These are phyloP conservation scores for Petrolisthes manimaculis DNA, from an alignment of 2,888 invertebrate species.

Conservation along the genomic window DNA sequence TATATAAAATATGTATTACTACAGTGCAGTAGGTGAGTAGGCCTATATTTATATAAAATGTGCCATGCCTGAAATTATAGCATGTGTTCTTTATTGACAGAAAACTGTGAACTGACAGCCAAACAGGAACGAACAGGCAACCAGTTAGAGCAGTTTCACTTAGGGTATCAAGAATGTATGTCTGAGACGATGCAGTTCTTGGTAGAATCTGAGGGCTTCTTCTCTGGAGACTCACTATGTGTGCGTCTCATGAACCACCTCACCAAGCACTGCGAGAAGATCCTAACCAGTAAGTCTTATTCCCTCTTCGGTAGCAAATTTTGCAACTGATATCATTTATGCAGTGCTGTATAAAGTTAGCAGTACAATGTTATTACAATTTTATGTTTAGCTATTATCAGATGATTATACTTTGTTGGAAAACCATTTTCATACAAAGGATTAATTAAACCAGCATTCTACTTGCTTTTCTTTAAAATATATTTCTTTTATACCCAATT, in stretches of 20 bases:
- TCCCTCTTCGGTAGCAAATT: no score
- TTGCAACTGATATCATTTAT: no score
- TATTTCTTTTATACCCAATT: no score
- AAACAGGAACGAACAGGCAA: conserved; percentile 67
- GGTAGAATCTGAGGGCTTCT: conserved; percentile 86
- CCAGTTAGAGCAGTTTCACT: conserved; percentile 76
- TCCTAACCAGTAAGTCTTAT: conserved; percentile 51
- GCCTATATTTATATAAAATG: background rate
- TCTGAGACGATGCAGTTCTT: conserved; percentile 91
- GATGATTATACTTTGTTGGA: no score
- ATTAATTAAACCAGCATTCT: no score
- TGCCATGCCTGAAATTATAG: background rate
- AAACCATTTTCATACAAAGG: no score
- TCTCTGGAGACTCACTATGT: conserved; percentile 84
- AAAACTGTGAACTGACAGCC: conserved; percentile 66
- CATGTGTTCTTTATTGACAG: conserved; percentile 58
- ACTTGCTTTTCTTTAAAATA: no score
- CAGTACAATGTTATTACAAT: no score
- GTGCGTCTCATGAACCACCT: conserved; percentile 85
- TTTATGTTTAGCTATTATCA: no score
- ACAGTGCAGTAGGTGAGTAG: background rate
- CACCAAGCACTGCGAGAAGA: conserved; percentile 83
- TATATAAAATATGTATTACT: no score
- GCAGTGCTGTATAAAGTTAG: no score
- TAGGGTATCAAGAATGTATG: conserved; percentile 92